These are phyloP conservation scores for Montifringilla adamsi DNA, from an alignment of 2,113 vertebrate genomes.

Conservation along the genomic window DNA sequence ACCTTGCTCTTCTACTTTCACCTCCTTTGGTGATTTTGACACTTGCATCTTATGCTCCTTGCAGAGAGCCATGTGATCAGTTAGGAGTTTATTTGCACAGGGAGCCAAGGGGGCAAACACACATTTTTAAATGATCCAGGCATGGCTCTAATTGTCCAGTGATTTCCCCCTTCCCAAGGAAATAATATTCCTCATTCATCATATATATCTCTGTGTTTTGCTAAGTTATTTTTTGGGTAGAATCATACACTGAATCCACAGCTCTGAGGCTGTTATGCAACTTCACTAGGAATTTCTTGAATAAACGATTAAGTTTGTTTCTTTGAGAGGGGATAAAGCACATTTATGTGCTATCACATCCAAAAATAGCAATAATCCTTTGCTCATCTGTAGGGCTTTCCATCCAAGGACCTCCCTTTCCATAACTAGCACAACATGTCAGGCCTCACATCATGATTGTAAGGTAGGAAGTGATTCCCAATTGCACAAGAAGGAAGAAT, in stretches of 20 bases:
- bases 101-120: neutral
- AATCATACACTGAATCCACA: neutral
- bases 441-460: neutral
- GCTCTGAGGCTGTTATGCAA: neutral
- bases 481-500: neutral
- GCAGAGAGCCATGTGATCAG: neutral
- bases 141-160: neutral
- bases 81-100: neutral
- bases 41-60: conserved; percentile 17
- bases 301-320: neutral
- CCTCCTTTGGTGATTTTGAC: conserved; percentile 29
- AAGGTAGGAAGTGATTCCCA: neutral
- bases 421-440: neutral
- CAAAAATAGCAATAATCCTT: conserved; percentile 33
- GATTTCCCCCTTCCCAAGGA: neutral
- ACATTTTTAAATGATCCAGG: neutral
- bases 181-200: neutral
- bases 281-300: conserved; percentile 22
- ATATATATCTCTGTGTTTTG: neutral
- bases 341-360: neutral
- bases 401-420: neutral
- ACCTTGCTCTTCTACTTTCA: conserved; percentile 47
- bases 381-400: conserved; percentile 28
- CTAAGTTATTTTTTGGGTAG: neutral
- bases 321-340: neutral